These are phyloP conservation scores for Metalampra italica DNA, from an alignment of 2,888 invertebrate species.

Conservation along the genomic window DNA sequence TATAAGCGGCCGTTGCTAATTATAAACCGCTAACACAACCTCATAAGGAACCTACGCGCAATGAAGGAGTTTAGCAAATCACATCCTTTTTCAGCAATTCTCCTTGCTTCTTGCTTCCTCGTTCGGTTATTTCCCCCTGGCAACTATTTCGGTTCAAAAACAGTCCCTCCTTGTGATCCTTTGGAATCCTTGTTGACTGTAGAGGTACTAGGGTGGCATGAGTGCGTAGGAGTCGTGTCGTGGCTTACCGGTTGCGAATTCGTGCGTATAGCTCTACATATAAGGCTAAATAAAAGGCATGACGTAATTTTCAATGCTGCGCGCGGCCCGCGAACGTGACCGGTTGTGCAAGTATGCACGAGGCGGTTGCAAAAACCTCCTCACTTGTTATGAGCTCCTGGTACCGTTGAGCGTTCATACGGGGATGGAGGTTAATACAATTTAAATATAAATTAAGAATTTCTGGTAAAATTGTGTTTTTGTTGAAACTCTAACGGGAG, in stretches of 20 bases:
- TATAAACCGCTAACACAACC: neutral
- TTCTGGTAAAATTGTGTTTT: neutral
- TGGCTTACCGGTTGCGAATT: constrained; percentile 52
- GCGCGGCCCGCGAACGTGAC: constrained; percentile 57
- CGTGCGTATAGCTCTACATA: constrained; percentile 55
- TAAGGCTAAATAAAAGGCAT: constrained; percentile 66
- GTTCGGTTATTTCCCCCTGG: constrained; percentile 8
- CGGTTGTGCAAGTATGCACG: constrained; percentile 60
- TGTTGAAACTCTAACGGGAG: neutral
- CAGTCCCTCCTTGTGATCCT: constrained; percentile 26
- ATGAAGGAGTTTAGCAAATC: constrained; percentile 10
- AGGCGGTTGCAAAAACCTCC: constrained; percentile 48
- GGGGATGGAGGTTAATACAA: constrained; percentile 16
- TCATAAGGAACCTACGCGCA: constrained; percentile 1
- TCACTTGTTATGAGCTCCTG: constrained; percentile 52
- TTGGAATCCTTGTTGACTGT: constrained; percentile 57
- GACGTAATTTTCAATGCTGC: constrained; percentile 70
- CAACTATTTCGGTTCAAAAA: constrained; percentile 2
- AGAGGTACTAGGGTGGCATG: constrained; percentile 58
- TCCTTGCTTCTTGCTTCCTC: constrained; percentile 4
- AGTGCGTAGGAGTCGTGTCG: constrained; percentile 38
- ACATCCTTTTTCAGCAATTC: constrained; percentile 10
- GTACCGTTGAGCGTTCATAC: constrained; percentile 37
- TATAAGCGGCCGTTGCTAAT: neutral
- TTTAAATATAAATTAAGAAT: neutral